Conservation (phyloP, 2,113 vertebrate species). For the Psammodynastes pulverulentus region DNA sequence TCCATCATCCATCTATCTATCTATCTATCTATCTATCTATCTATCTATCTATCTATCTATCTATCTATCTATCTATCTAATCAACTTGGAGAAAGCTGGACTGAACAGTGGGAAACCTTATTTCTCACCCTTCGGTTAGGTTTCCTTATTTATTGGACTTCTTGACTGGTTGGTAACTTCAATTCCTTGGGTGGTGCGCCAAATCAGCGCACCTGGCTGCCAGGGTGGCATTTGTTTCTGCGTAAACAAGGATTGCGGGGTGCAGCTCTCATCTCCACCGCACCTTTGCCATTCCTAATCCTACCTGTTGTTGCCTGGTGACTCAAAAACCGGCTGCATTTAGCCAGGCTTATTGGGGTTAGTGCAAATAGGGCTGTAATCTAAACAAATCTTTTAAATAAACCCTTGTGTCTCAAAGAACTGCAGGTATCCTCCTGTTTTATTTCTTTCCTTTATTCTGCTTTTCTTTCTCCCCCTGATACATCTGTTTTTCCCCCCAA, state of each 20-base stretch:
- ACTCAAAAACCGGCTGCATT: neutral
- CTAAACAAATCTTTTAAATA: neutral
- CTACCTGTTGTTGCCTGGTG: neutral
- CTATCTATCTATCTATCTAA: no score
- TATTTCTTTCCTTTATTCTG: neutral
- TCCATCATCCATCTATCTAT: no score
- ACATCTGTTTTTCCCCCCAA: neutral
- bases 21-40: no score
- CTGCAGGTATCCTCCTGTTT: neutral
- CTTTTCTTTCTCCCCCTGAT: neutral
- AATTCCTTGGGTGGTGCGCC: neutral
- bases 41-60: no score
- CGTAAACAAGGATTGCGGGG: neutral
- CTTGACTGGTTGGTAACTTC: neutral
- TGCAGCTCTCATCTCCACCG: neutral
- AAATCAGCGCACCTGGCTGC: neutral
- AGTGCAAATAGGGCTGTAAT: neutral
- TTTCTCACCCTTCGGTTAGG: neutral
- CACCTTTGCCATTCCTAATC: neutral
- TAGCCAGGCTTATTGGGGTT: neutral
- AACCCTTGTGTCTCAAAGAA: neutral
- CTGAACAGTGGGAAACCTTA: neutral
- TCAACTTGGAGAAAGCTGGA: neutral
- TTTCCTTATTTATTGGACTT: neutral
- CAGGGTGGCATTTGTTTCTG: neutral